phyloP scores from a whole-genome alignment of 2,888 invertebrate species.

The Leucophenga maculata region DNA sequence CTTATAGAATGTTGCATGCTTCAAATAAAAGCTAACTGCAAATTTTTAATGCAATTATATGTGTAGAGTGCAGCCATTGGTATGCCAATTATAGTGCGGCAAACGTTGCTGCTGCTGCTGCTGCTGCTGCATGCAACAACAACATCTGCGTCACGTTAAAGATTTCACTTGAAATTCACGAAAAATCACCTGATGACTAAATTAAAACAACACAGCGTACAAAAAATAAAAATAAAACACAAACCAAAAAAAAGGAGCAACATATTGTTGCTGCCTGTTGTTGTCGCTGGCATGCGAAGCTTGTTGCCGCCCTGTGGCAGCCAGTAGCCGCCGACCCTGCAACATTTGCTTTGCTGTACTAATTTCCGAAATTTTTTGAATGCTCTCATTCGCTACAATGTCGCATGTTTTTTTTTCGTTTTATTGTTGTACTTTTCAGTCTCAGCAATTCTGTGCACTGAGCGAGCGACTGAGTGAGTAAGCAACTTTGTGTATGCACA shows the following conservation, averaged over 20 bases:
- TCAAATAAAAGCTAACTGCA: too few relatives aligned
- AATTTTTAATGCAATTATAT: neutral
- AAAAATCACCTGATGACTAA: constrained; percentile 70
- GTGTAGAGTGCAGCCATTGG: too few relatives aligned
- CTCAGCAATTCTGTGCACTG: constrained; percentile 57
- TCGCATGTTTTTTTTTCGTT: constrained; percentile 31
- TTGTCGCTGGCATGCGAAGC: neutral
- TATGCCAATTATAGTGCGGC: too few relatives aligned
- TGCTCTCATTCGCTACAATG: constrained; percentile 66
- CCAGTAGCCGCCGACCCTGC: neutral
- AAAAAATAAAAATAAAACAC: neutral
- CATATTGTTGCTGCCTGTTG: neutral
- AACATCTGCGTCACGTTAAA: constrained; percentile 67
- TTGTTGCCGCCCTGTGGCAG: neutral
- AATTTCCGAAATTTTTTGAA: constrained; percentile 68
- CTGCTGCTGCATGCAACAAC: neutral
- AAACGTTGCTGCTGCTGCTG: neutral
- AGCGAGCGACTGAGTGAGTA: neutral
- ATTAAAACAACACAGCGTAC: constrained; percentile 49
- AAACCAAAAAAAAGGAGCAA: too few relatives aligned
- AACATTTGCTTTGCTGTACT: constrained; percentile 50
- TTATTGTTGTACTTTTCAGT: constrained; percentile 37
- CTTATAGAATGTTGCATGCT: too few relatives aligned
- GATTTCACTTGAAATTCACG: constrained; percentile 67
- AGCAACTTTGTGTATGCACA: constrained; percentile 36